Evolutionary conservation across 2,797 vertebrate genomes (phyloP).

Genomic region (Chloroceryle amazona): DNA sequence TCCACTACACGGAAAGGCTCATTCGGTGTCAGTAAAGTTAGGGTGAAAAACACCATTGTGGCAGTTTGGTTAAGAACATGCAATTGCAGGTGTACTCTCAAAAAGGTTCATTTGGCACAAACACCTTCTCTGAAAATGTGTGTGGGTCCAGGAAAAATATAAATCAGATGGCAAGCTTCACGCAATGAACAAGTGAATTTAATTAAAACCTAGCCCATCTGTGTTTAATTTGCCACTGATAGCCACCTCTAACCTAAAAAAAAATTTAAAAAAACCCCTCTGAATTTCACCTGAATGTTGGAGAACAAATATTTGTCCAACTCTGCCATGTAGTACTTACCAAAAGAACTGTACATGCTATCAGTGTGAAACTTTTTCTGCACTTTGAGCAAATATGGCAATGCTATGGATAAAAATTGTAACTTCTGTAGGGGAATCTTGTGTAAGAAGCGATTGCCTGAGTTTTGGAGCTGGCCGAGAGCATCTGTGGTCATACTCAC

Average conservation of each 20-base stretch:
- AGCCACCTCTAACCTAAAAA: not conserved
- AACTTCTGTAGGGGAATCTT: not conserved
- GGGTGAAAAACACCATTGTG: not conserved
- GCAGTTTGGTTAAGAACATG: not conserved
- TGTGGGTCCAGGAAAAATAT: not conserved
- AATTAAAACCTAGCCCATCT: slow-evolving; percentile 7
- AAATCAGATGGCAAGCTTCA: not conserved
- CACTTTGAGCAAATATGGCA: not conserved
- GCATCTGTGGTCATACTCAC: not conserved
- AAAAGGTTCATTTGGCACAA: not conserved
- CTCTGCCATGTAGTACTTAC: not conserved
- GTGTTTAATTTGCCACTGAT: not conserved
- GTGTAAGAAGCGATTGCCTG: not conserved
- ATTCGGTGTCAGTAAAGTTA: not conserved
- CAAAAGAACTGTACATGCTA: not conserved
- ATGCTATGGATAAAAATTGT: not conserved
- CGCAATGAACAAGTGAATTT: not conserved
- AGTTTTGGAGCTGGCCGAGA: not conserved
- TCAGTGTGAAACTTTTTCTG: not conserved
- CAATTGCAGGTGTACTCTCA: not conserved
- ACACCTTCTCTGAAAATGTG: not conserved
- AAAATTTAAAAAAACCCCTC: too few relatives aligned
- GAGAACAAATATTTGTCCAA: not conserved
- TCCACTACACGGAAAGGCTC: not conserved
- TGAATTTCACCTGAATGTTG: not conserved